Conservation (phyloP, 2,888 invertebrate genomes). For the Vanessa cardui region DNA sequence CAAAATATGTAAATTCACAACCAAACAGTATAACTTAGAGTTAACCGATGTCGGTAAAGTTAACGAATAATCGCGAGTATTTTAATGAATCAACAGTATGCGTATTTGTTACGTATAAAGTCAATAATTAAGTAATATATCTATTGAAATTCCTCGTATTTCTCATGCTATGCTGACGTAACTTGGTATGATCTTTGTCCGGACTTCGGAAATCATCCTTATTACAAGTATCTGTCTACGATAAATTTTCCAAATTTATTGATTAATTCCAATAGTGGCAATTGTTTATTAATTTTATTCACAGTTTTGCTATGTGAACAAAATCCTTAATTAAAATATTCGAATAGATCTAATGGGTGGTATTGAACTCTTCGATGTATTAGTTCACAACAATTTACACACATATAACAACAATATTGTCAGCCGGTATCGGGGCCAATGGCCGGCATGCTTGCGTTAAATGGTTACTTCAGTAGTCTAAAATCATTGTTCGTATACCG, state of each 20-base stretch:
- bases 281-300: too few relatives aligned
- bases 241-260: too few relatives aligned
- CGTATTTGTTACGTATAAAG: background rate
- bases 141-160: constrained; percentile 12
- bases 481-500: constrained; percentile 15
- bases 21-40: constrained; percentile 6
- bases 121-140: background rate
- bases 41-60: background rate
- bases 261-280: too few relatives aligned
- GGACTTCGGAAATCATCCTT: constrained; percentile 20
- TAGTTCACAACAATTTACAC: constrained; percentile 64
- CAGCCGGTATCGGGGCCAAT: constrained; percentile 61
- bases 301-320: background rate
- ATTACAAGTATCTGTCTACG: background rate
- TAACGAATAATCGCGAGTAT: background rate
- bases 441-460: constrained; percentile 56
- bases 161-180: constrained; percentile 17
- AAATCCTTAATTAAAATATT: constrained; percentile 8
- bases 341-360: constrained; percentile 15
- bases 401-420: constrained; percentile 53
- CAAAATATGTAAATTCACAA: constrained; percentile 22
- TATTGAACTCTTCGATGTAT: constrained; percentile 57
- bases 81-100: too few relatives aligned
- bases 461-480: constrained; percentile 51
- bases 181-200: constrained; percentile 29